A percentile compares a stretch with the other conserved stretches of the same genome.
Conservation (phyloP, 2,888 invertebrate species). For the Standfussiana lucernea region DNA sequence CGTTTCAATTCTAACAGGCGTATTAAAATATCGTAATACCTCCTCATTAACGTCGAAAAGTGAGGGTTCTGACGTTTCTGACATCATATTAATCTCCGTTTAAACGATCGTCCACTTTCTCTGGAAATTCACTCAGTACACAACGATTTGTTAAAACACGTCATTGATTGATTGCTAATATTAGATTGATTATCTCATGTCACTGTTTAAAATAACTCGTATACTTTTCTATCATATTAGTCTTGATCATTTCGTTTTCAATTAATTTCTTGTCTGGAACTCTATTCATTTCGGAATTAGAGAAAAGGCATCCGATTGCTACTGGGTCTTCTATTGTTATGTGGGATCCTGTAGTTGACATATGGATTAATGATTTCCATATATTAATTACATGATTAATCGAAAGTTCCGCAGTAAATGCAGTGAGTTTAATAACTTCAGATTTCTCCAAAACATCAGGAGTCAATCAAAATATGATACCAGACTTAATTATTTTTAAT, state of each 20-base stretch:
- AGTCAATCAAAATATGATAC: conserved; percentile 37
- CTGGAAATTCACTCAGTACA: conserved; percentile 73
- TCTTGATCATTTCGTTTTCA: conserved; percentile 48
- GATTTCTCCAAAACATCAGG: conserved; percentile 42
- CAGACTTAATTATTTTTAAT: conserved; percentile 41
- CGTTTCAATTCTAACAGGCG: conserved; percentile 62
- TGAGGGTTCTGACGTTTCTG: conserved; percentile 74
- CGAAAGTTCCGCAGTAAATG: no score
- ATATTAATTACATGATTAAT: conserved; percentile 35
- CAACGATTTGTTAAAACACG: conserved; percentile 70
- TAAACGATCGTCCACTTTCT: conserved; percentile 75
- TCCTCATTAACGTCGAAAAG: conserved; percentile 79
- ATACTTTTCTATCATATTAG: conserved; percentile 40
- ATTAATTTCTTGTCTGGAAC: conserved; percentile 49
- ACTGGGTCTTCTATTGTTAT: conserved; percentile 39
- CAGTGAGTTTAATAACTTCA: no score
- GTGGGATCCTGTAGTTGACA: conserved; percentile 33
- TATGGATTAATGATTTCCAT: conserved; percentile 45
- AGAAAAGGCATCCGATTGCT: conserved; percentile 42
- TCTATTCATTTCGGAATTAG: conserved; percentile 38
- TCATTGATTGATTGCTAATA: conserved; percentile 80
- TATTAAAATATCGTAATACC: conserved; percentile 73
- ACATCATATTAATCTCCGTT: conserved; percentile 67
- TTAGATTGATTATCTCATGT: conserved; percentile 65
- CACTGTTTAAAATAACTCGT: conserved; percentile 63